Percentiles rank a stretch among this genome's conserved stretches.
Conservation (phyloP, 2,797 vertebrate genomes). For the Iguana delicatissima region DNA sequence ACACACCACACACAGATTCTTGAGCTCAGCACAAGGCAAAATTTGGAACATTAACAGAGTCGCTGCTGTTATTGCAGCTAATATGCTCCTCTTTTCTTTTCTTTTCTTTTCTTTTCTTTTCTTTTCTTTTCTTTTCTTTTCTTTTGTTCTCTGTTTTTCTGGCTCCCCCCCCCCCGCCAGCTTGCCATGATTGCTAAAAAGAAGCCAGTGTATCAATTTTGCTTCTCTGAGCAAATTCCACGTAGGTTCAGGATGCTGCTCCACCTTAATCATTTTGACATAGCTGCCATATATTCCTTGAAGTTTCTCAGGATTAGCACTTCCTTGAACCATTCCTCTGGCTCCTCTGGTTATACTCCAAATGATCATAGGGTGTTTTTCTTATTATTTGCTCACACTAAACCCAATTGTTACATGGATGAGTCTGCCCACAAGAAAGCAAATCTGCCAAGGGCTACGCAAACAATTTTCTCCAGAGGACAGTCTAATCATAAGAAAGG, state of each 20-base stretch:
- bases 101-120: background rate
- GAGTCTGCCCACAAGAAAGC: constrained; percentile 6
- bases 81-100: background rate
- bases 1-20: background rate
- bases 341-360: constrained; percentile 47
- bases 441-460: constrained; percentile 27
- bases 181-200: constrained; percentile 26
- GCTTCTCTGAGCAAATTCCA: constrained; percentile 39
- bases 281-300: constrained; percentile 54
- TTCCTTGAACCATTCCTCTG: constrained; percentile 61
- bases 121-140: background rate
- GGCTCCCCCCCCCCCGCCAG: constrained; percentile 4
- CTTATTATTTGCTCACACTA: constrained; percentile 52
- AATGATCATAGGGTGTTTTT: background rate
- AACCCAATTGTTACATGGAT: constrained; percentile 36
- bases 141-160: background rate
- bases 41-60: background rate
- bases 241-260: background rate
- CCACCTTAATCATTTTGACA: constrained; percentile 25
- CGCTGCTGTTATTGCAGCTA: background rate
- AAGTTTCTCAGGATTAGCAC: constrained; percentile 36
- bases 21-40: background rate
- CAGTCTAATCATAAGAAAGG: constrained; percentile 16
- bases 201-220: constrained; percentile 41
- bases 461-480: constrained; percentile 14